These are phyloP conservation scores for Strigamia transsilvanica DNA, from an alignment of 2,888 invertebrate genomes.

Conservation along the genomic window DNA sequence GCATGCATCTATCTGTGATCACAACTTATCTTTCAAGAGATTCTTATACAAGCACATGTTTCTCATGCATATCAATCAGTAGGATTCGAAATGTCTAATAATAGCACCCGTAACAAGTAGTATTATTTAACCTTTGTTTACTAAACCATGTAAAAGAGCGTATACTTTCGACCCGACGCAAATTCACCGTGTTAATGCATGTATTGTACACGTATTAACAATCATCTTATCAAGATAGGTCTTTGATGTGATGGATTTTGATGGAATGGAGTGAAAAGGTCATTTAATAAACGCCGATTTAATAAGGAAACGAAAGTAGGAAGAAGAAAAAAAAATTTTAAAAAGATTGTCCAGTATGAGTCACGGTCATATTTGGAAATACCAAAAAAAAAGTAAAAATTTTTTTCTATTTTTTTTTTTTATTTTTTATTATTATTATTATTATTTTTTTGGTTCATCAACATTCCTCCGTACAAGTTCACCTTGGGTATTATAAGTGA, in stretches of 20 bases:
- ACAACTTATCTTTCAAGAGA: conserved; percentile 12
- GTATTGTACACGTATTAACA: not conserved
- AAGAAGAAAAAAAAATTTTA: not conserved
- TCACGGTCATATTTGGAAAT: conserved; percentile 16
- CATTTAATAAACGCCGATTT: not conserved
- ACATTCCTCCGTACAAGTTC: conserved; percentile 26
- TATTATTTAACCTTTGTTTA: not conserved
- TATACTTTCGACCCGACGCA: no score
- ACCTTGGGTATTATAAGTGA: conserved; percentile 26
- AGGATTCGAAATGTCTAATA: not conserved
- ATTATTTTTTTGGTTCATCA: not conserved
- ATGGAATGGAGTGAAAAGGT: not conserved
- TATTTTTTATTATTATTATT: no score
- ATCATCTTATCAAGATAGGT: not conserved
- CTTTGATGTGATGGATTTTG: not conserved
- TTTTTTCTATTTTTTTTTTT: not conserved
- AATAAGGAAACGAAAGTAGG: not conserved
- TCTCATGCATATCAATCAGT: conserved; percentile 1
- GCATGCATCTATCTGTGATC: not conserved
- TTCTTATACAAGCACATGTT: not conserved
- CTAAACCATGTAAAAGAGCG: not conserved
- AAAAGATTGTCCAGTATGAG: conserved; percentile 12
- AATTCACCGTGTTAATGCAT: no score
- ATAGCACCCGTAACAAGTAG: not conserved
- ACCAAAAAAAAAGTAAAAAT: not conserved